Evolutionary conservation across 2,888 invertebrate species (phyloP), one percentile per base, ranked within the genome.

Genomic region (Gandaritis pyraliata): DNA sequence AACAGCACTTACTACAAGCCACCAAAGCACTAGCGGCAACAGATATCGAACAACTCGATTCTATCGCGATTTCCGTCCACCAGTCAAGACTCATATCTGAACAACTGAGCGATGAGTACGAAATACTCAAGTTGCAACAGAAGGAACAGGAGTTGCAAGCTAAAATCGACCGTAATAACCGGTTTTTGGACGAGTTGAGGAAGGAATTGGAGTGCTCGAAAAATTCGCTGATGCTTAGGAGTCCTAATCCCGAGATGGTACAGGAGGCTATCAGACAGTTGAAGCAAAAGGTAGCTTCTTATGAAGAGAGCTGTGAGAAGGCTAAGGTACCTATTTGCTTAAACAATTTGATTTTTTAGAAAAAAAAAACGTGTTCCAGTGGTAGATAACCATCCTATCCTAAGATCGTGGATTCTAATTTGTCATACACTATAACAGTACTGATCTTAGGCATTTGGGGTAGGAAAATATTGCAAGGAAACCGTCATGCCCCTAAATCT

Each of bases 281-380:
- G 74, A 86, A 83, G 58, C 85, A 83, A 62, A 92, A 90, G 56
- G 77, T 91, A 0, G 78, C 72, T 8, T 84, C 85, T 0, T 92
- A 92, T 74, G 89, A 90, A 63, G 86, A 90, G 57, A 88, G 79
- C 61, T 87, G 78, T 66, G 82, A 83, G 11, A 85, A 85, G 48
- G 82, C 86, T 1, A 87, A 82, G 84, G 92, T 93, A 33, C 3
- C 10, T 23, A 23, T n/a, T n/a, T n/a, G n/a, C 23, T 1, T 23
- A 23, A 23, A 23, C 3, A 23, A 23, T 23, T 23, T 23, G 6
- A 23, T 23, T 23, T 23, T 23, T 23, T 5, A 23, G n/a, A n/a
- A n/a, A n/a, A n/a, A n/a, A n/a, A n/a, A n/a, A n/a, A n/a, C n/a
- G n/a, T n/a, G n/a, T n/a, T n/a, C n/a, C n/a, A n/a, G n/a, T n/a